Evolutionary conservation across 2,113 vertebrate species (phyloP).

Genomic region (Gobius niger): DNA sequence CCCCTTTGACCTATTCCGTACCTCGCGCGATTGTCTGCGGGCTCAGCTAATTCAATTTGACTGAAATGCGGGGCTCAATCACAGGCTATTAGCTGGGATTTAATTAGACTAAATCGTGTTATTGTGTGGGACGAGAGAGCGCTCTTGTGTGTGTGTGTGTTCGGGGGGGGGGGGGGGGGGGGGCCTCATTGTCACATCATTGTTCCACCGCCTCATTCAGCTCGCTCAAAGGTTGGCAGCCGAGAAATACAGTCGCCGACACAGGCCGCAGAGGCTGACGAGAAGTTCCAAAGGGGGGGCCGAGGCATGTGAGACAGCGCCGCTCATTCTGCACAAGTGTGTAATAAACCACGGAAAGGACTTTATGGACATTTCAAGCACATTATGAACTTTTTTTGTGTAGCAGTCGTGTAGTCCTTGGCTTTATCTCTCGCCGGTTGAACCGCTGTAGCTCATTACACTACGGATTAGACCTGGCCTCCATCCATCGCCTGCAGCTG

Average conservation of each 20-base stretch:
- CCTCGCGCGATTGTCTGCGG: constrained; percentile 54
- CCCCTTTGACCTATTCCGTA: constrained; percentile 44
- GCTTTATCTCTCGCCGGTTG: too few relatives aligned
- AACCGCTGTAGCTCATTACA: too few relatives aligned
- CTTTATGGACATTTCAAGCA: too few relatives aligned
- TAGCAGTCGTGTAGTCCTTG: too few relatives aligned
- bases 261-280: constrained; percentile 21
- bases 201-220: constrained; percentile 69
- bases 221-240: constrained; percentile 67
- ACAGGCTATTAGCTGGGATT: constrained; percentile 74
- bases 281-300: neutral
- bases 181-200: constrained; percentile 74
- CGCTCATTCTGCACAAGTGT: neutral
- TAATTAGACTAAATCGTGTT: constrained; percentile 78
- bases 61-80: constrained; percentile 71
- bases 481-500: too few relatives aligned
- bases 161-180: constrained; percentile 15
- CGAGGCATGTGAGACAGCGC: constrained; percentile 34
- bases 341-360: too few relatives aligned
- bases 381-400: too few relatives aligned
- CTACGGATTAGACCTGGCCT: too few relatives aligned
- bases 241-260: constrained; percentile 53
- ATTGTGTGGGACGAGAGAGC: constrained; percentile 79
- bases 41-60: constrained; percentile 74
- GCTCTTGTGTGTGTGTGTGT: constrained; percentile 46